Conservation (phyloP, 2,888 invertebrate genomes). For the Listrodromus nycthemerus region DNA sequence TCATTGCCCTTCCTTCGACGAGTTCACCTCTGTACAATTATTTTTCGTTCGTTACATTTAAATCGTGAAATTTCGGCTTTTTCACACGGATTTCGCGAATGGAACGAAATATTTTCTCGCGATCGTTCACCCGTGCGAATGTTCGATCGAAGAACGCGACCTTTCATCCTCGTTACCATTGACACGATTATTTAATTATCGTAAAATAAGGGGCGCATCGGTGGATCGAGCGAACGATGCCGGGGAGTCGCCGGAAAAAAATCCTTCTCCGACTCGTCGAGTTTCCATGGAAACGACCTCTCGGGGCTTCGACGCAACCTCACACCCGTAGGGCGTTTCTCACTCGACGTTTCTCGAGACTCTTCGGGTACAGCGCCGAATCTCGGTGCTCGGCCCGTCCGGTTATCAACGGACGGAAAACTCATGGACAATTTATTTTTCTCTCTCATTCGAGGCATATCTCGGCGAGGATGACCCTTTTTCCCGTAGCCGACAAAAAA, state of each 20-base stretch:
- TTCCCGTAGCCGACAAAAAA: too few species aligned
- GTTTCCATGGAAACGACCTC: slow-evolving; percentile 62
- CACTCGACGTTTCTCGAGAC: neutral
- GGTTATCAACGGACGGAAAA: too few species aligned
- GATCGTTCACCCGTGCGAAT: too few species aligned
- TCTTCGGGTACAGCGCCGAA: neutral
- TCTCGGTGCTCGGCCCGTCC: neutral
- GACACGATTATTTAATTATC: neutral
- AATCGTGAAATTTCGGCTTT: too few species aligned
- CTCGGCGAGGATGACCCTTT: too few species aligned
- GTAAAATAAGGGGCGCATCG: neutral
- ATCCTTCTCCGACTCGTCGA: slow-evolving; percentile 41
- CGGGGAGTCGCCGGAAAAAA: slow-evolving; percentile 2
- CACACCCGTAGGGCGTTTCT: neutral
- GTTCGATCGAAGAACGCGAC: too few species aligned
- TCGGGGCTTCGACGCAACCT: slow-evolving; percentile 11
- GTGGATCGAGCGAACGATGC: neutral
- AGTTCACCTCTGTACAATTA: neutral
- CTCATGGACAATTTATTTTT: too few species aligned
- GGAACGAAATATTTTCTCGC: too few species aligned
- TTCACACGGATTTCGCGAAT: too few species aligned
- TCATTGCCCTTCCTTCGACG: slow-evolving; percentile 4
- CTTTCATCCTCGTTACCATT: neutral
- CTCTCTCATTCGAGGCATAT: too few species aligned
- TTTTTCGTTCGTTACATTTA: too few species aligned